Percentiles rank a stretch among this genome's conserved stretches.
phyloP scores from a whole-genome alignment of 2,113 vertebrate species.

The Rhinolophus ferrumequinum region DNA sequence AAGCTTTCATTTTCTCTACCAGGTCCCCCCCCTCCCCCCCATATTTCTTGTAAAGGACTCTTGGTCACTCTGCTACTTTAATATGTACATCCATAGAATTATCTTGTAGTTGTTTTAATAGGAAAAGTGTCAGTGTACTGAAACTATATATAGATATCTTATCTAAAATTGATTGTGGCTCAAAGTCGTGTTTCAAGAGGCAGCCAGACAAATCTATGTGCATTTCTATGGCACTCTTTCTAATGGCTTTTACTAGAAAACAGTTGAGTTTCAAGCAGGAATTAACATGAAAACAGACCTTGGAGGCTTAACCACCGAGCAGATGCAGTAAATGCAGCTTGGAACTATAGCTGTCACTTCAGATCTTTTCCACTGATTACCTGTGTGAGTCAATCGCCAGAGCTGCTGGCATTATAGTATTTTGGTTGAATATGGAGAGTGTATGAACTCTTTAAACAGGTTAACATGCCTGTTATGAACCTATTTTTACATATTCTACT shows the following conservation, averaged over 20 bases:
- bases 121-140: background rate
- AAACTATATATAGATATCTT: slow-evolving; percentile 48
- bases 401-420: slow-evolving; percentile 63
- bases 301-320: slow-evolving; percentile 62
- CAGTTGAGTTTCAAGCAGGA: slow-evolving; percentile 71
- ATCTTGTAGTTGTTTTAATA: background rate
- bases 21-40: accelerated
- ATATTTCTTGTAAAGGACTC: background rate
- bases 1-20: background rate
- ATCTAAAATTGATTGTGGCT: slow-evolving; percentile 70
- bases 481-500: slow-evolving; percentile 49
- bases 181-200: slow-evolving; percentile 66
- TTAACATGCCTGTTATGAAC: background rate
- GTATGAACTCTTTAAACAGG: slow-evolving; percentile 44
- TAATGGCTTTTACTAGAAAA: slow-evolving; percentile 77
- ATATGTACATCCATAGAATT: background rate
- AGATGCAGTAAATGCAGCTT: slow-evolving; percentile 75
- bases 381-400: slow-evolving; percentile 62
- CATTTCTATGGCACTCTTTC: slow-evolving; percentile 74
- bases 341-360: slow-evolving; percentile 81
- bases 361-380: slow-evolving; percentile 69
- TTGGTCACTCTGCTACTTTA: background rate
- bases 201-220: slow-evolving; percentile 63
- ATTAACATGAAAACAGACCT: slow-evolving; percentile 67
- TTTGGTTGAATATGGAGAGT: slow-evolving; percentile 56